These are phyloP conservation scores for Pelobates fuscus DNA, from an alignment of 2,113 vertebrate genomes.

Conservation along the genomic window DNA sequence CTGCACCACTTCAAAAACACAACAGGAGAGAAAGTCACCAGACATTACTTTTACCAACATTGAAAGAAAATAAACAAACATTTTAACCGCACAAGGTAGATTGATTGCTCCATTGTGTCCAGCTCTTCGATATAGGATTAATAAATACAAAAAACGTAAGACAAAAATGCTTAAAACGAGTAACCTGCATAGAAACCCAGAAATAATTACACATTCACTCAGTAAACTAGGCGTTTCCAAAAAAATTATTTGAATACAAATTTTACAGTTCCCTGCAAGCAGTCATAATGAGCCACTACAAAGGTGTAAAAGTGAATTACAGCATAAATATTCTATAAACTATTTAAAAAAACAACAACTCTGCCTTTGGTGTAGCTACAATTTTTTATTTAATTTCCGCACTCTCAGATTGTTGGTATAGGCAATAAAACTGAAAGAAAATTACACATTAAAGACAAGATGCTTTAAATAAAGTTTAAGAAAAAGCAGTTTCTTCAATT, in stretches of 20 bases:
- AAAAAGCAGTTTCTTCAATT: constrained; percentile 1
- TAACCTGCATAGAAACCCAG: not conserved
- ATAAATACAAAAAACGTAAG: too few species aligned
- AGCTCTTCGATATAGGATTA: too few species aligned
- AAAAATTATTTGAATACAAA: not conserved
- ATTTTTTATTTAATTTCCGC: too few species aligned
- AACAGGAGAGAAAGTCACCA: too few species aligned
- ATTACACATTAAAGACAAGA: constrained; percentile 2
- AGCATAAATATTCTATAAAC: constrained; percentile 3
- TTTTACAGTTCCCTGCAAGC: not conserved
- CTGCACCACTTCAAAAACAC: too few species aligned
- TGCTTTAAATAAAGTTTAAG: not conserved
- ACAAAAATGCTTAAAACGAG: not conserved
- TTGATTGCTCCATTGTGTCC: too few species aligned
- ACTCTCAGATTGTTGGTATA: not conserved
- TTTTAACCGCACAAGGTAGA: too few species aligned
- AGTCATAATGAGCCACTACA: not conserved
- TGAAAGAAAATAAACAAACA: too few species aligned
- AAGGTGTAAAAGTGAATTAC: constrained; percentile 2
- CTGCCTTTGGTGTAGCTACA: too few species aligned
- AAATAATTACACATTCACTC: not conserved
- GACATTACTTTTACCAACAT: too few species aligned
- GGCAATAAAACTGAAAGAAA: constrained; percentile 12
- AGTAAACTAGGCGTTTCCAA: not conserved
- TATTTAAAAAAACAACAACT: not conserved